Conservation (phyloP, 2,888 invertebrate genomes). For the Phaedon cochleariae region DNA sequence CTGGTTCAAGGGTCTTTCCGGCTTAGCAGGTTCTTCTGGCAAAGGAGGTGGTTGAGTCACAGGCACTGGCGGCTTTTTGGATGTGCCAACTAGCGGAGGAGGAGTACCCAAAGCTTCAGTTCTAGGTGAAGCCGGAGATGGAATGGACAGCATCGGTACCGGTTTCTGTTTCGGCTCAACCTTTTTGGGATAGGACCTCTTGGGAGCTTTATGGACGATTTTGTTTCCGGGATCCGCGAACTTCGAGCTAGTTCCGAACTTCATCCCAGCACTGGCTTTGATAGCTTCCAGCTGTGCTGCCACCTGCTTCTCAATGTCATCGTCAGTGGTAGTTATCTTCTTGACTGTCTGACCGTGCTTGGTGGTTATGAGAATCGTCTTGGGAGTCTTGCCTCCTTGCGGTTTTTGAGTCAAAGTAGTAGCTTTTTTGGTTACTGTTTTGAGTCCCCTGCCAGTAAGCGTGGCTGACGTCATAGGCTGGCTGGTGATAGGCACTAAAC, state of each 20-base stretch:
- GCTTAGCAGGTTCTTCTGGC: slow-evolving; percentile 11
- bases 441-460: slow-evolving; percentile 15
- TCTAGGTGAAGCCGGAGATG: not conserved
- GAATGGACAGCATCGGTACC: too few relatives aligned
- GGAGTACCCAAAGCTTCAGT: not conserved
- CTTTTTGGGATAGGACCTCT: slow-evolving; percentile 40
- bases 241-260: slow-evolving; percentile 26
- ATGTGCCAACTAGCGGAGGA: slow-evolving; percentile 17
- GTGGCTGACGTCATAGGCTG: slow-evolving; percentile 7
- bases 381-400: slow-evolving; percentile 44
- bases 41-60: not conserved
- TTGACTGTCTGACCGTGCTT: slow-evolving; percentile 59
- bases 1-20: slow-evolving; percentile 55
- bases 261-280: slow-evolving; percentile 51
- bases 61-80: too few relatives aligned
- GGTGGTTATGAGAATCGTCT: slow-evolving; percentile 60
- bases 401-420: not conserved
- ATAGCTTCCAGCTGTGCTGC: slow-evolving; percentile 61
- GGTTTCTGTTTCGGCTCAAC: slow-evolving; percentile 32
- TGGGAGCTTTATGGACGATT: slow-evolving; percentile 16
- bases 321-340: slow-evolving; percentile 49
- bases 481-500: slow-evolving; percentile 14
- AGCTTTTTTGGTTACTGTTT: slow-evolving; percentile 17
- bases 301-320: slow-evolving; percentile 43
- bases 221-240: slow-evolving; percentile 2